A percentile compares a stretch with the other conserved stretches of the same genome.
phyloP scores from a whole-genome alignment of 2,888 invertebrate species.

The Buathra laborator region DNA sequence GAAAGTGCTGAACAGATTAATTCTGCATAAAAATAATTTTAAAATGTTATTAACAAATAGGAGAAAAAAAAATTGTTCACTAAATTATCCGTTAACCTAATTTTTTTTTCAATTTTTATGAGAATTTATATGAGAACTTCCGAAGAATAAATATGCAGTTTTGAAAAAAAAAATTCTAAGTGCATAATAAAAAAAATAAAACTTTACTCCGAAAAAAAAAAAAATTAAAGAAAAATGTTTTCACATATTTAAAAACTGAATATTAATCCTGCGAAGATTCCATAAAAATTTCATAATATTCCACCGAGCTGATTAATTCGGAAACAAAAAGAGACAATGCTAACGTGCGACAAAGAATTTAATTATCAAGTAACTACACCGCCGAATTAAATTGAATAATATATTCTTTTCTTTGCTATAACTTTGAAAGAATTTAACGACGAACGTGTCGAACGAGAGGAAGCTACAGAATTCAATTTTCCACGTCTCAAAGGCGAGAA shows the following conservation, averaged over 20 bases:
- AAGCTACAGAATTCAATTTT: conserved; percentile 30
- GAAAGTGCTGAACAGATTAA: no score
- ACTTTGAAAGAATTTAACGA: not conserved
- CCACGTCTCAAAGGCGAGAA: conserved; percentile 33
- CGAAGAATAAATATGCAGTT: no score
- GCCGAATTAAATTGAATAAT: not conserved
- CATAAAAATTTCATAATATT: not conserved
- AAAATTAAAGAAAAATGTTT: not conserved
- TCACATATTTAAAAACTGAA: not conserved
- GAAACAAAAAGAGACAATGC: not conserved
- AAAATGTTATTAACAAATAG: no score
- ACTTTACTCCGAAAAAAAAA: not conserved
- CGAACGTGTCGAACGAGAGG: conserved; percentile 7
- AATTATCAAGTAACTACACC: not conserved
- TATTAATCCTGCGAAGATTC: not conserved
- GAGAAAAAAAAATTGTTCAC: no score
- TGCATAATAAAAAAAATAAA: not conserved
- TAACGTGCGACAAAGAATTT: not conserved
- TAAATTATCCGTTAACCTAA: no score
- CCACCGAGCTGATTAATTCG: not conserved
- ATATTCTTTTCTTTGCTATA: not conserved
- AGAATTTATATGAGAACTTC: no score
- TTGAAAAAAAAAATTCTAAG: no score
- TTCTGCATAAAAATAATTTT: no score
- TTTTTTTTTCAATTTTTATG: no score